Conservation (phyloP, 1,140 invertebrate species). For the Drosophila triauraria region DNA sequence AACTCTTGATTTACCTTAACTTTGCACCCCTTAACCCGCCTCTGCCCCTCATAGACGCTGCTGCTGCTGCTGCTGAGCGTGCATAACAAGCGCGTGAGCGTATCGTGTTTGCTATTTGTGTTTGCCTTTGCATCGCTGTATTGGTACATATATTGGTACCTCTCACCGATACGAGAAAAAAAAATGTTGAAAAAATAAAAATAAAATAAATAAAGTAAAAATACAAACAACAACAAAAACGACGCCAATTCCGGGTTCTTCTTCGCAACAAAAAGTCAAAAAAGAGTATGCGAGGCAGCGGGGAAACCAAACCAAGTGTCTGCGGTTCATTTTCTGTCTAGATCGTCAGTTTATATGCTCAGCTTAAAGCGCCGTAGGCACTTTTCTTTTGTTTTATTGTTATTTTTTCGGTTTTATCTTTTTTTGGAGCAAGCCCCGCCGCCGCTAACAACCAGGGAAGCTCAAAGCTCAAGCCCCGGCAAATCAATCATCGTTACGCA, state of each 20-base stretch:
- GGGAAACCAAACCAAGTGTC: slow-evolving; percentile 52
- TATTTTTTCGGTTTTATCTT: slow-evolving; percentile 45
- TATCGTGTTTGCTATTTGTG: slow-evolving; percentile 61
- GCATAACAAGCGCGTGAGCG: slow-evolving; percentile 83
- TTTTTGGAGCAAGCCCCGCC: slow-evolving; percentile 27
- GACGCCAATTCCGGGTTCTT: slow-evolving; percentile 80
- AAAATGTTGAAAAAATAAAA: slow-evolving; percentile 18
- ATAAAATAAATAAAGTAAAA: slow-evolving; percentile 30
- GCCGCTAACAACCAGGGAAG: slow-evolving; percentile 28
- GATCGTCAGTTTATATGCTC: slow-evolving; percentile 70
- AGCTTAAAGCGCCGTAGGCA: slow-evolving; percentile 63
- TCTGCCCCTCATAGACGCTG: slow-evolving; percentile 39
- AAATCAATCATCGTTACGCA: slow-evolving; percentile 80
- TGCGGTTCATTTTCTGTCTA: slow-evolving; percentile 78
- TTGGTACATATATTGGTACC: slow-evolving; percentile 40
- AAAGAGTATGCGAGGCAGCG: slow-evolving; percentile 27
- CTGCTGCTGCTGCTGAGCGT: slow-evolving; percentile 67
- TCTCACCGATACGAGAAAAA: slow-evolving; percentile 18
- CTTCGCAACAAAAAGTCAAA: slow-evolving; percentile 54
- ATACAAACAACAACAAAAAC: slow-evolving; percentile 29
- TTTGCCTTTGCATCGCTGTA: slow-evolving; percentile 31
- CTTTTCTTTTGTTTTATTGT: slow-evolving; percentile 65
- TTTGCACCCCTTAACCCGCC: slow-evolving; percentile 9
- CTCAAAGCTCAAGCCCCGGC: slow-evolving; percentile 47
- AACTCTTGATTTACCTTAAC: slow-evolving; percentile 48